Conservation (phyloP, 2,113 vertebrate genomes). For the Zapus hudsonius region DNA sequence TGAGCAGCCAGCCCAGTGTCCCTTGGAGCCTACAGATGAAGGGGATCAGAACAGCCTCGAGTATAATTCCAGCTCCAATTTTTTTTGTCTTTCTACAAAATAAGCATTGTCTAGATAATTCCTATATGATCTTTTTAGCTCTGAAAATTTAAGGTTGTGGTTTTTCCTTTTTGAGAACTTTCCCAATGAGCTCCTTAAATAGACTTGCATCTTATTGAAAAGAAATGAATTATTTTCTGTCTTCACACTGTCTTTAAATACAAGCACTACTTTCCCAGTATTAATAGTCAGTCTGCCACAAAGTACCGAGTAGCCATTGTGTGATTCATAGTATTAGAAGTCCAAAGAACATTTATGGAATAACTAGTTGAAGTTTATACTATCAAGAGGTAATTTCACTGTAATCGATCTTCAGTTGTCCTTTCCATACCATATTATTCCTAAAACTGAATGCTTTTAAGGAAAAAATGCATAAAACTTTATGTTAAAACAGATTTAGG, state of each 20-base stretch:
- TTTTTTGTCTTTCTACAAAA: neutral
- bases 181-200: neutral
- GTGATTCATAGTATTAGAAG: neutral
- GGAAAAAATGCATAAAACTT: slow-evolving; percentile 25
- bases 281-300: neutral
- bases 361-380: slow-evolving; percentile 11
- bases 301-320: neutral
- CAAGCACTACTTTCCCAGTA: slow-evolving; percentile 20
- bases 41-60: neutral
- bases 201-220: slow-evolving; percentile 11
- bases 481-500: slow-evolving; percentile 5
- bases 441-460: slow-evolving; percentile 7
- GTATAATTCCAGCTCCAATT: neutral
- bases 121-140: neutral
- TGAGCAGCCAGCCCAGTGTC: neutral
- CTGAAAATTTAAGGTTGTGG: neutral
- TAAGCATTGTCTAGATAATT: neutral
- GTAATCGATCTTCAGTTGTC: neutral
- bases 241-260: slow-evolving; percentile 21
- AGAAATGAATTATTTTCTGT: slow-evolving; percentile 40
- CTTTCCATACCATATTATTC: neutral
- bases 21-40: neutral
- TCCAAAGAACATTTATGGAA: neutral
- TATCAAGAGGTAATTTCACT: neutral
- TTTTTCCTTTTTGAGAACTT: neutral